Conservation (phyloP, 2,113 vertebrate species). For the Dicerorhinus sumatrensis region DNA sequence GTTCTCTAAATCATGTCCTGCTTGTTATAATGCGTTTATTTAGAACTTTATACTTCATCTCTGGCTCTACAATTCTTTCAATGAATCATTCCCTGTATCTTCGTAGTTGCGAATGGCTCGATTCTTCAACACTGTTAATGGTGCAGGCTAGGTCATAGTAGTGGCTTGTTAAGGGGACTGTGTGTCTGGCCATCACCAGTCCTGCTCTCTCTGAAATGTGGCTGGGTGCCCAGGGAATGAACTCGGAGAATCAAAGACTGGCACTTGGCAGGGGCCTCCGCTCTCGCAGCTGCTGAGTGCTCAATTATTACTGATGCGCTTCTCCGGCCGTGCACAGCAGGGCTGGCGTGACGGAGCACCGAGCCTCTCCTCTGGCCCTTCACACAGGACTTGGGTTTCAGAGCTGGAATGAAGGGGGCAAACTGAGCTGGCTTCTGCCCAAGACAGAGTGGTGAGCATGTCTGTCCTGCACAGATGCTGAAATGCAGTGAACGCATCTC, state of each 20-base stretch:
- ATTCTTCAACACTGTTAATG: constrained; percentile 18
- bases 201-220: neutral
- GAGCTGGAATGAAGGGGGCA: neutral
- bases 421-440: neutral
- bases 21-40: constrained; percentile 16
- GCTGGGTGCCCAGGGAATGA: constrained; percentile 52
- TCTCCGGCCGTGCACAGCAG: neutral
- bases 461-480: neutral
- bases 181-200: constrained; percentile 4
- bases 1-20: neutral
- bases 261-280: constrained; percentile 34
- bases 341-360: neutral
- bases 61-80: neutral
- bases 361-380: neutral
- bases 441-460: neutral
- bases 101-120: neutral
- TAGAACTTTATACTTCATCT: neutral
- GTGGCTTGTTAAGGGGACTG: neutral
- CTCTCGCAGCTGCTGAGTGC: constrained; percentile 52
- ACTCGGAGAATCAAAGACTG: constrained; percentile 45
- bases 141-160: neutral
- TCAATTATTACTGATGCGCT: constrained; percentile 47
- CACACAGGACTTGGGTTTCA: constrained; percentile 33
- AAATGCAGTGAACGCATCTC: neutral
- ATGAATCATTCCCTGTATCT: neutral